Percentiles rank a stretch among this genome's conserved stretches.
Conservation (phyloP, 2,797 vertebrate genomes). For the Microhierax caerulescens region DNA sequence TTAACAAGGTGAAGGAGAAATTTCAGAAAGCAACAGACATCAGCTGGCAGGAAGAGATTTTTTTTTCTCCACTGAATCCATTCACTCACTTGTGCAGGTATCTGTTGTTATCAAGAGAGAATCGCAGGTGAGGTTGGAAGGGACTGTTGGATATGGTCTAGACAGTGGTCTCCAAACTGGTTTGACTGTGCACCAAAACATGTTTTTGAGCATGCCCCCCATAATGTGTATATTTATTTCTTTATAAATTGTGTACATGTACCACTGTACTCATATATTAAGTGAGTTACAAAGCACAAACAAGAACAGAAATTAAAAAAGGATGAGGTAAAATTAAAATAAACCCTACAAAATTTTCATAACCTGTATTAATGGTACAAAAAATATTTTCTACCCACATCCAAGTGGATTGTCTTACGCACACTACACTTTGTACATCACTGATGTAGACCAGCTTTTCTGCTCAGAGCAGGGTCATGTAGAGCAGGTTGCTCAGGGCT, state of each 20-base stretch:
- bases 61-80: neutral
- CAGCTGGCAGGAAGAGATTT: neutral
- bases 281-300: neutral
- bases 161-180: neutral
- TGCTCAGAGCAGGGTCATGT: neutral
- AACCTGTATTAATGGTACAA: neutral
- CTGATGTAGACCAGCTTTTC: neutral
- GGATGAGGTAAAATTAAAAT: neutral
- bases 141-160: neutral
- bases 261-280: neutral
- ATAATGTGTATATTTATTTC: neutral
- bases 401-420: accelerated
- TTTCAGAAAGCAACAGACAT: neutral
- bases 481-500: neutral
- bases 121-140: neutral
- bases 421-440: neutral
- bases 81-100: neutral
- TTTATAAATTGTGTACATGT: neutral
- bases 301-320: neutral
- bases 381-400: neutral
- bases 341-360: neutral
- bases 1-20: neutral
- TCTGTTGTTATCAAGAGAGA: neutral
- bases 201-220: neutral
- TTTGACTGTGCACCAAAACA: neutral